These are phyloP conservation scores for Tenthredo mesomela DNA, from an alignment of 2,888 invertebrate species.

Conservation along the genomic window DNA sequence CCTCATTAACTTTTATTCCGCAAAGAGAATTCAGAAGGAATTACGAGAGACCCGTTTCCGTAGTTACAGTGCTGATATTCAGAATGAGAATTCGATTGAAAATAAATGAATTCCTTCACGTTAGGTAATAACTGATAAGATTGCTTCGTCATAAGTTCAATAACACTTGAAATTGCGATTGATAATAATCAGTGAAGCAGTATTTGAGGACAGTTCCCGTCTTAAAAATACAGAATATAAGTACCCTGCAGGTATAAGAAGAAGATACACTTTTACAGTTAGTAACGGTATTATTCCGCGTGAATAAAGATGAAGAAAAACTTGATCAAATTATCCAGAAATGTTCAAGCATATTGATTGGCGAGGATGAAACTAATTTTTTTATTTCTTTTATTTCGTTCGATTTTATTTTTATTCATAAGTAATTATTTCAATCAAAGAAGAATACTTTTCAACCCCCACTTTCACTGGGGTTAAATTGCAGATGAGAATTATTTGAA, in stretches of 20 bases:
- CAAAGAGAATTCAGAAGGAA: background rate
- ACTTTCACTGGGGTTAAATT: background rate
- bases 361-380: background rate
- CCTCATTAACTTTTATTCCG: background rate
- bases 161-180: conserved; percentile 12
- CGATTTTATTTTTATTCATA: background rate
- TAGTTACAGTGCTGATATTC: background rate
- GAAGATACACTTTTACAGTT: background rate
- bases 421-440: background rate
- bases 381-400: background rate
- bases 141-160: background rate
- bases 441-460: background rate
- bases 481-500: background rate
- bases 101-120: background rate
- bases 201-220: background rate
- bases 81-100: background rate
- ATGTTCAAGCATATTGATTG: background rate
- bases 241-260: background rate
- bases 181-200: conserved; percentile 11
- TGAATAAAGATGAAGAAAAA: background rate
- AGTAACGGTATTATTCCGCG: background rate
- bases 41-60: background rate
- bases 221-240: background rate
- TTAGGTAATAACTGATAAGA: conserved; percentile 3
- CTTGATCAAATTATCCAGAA: background rate